These are phyloP conservation scores for Crotalus adamanteus DNA, from an alignment of 2,797 vertebrate species.

Conservation along the genomic window DNA sequence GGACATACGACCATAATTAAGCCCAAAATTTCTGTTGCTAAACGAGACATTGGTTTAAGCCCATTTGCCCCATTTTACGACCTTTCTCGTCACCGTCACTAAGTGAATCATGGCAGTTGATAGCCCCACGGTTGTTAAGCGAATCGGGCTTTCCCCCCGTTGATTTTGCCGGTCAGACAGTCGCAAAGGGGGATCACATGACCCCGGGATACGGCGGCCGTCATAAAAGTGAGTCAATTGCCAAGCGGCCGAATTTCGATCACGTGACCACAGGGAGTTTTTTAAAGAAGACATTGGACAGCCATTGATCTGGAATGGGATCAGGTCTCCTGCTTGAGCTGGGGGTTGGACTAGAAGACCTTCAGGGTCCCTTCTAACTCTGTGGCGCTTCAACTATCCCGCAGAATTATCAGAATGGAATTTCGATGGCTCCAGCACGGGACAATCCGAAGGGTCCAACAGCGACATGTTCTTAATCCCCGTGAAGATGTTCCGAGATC, in stretches of 20 bases:
- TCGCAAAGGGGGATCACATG: too few relatives aligned
- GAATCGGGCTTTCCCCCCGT: too few relatives aligned
- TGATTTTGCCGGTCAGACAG: too few relatives aligned
- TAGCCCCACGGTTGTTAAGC: too few relatives aligned
- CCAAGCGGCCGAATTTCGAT: too few relatives aligned
- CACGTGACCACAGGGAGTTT: too few relatives aligned
- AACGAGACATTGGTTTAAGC: too few relatives aligned
- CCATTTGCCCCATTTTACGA: not conserved
- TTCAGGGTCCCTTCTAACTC: not conserved
- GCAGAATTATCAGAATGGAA: slow-evolving; percentile 88
- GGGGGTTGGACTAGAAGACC: not conserved
- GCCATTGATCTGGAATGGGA: accelerated
- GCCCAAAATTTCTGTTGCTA: too few relatives aligned
- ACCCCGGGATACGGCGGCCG: too few relatives aligned
- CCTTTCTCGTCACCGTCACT: too few relatives aligned
- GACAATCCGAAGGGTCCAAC: slow-evolving; percentile 77
- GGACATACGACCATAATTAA: not conserved
- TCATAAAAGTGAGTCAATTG: too few relatives aligned
- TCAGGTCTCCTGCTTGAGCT: not conserved
- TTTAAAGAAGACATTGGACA: not conserved
- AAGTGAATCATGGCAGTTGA: too few relatives aligned
- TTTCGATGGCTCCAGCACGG: slow-evolving; percentile 84
- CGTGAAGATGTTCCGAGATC: slow-evolving; percentile 83
- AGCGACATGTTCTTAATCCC: slow-evolving; percentile 88
- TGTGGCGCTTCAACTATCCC: not conserved